A percentile compares a stretch with the other conserved stretches of the same genome.
Evolutionary conservation across 2,113 vertebrate species (phyloP).

Genomic region (Malurus cyaneus): DNA sequence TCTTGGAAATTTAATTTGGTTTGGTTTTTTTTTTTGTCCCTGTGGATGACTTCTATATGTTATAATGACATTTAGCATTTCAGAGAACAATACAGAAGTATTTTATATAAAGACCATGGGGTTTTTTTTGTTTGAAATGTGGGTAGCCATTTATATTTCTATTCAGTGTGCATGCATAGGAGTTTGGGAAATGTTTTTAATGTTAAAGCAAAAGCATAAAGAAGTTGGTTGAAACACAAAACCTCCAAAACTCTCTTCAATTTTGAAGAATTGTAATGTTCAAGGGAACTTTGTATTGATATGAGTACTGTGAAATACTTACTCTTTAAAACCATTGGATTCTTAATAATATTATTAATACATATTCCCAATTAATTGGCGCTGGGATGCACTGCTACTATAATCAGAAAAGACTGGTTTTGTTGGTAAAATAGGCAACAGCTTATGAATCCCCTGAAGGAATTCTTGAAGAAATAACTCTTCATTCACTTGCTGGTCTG

Average conservation of each 20-base stretch:
- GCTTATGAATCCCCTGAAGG: neutral
- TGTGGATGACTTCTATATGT: neutral
- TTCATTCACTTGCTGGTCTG: neutral
- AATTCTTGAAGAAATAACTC: neutral
- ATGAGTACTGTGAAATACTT: neutral
- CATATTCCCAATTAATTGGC: neutral
- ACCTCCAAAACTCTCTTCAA: neutral
- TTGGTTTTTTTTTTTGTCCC: neutral
- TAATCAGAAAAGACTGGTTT: neutral
- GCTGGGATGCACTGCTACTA: neutral
- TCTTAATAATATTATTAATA: neutral
- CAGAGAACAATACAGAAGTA: neutral
- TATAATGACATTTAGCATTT: neutral
- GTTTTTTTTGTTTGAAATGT: neutral
- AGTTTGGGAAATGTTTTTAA: neutral
- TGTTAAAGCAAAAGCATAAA: neutral
- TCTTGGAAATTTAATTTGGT: neutral
- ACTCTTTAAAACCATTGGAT: neutral
- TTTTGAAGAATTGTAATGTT: neutral
- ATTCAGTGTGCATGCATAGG: no score
- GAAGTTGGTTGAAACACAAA: neutral
- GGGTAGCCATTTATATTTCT: neutral
- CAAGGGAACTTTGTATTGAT: neutral
- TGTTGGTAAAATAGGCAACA: neutral
- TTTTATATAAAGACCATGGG: no score